Evolutionary conservation across 2,888 invertebrate species (phyloP).

Genomic region (Deroplatys truncata): DNA sequence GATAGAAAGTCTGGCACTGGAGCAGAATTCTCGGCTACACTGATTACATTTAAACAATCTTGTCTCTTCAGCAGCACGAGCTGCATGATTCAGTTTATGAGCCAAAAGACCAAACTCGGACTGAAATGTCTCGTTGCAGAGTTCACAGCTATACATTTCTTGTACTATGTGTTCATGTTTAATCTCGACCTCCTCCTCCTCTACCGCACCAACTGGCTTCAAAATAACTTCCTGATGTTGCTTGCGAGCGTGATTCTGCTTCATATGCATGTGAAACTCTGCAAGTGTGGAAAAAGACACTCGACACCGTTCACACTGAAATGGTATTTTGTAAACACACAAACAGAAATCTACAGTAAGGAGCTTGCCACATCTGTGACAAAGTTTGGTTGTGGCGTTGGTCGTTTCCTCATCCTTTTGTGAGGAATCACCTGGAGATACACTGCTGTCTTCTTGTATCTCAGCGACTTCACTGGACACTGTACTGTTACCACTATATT

Average conservation of each 20-base stretch:
- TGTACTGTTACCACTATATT: neutral
- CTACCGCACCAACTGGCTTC: neutral
- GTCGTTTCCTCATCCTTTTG: neutral
- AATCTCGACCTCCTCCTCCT: neutral
- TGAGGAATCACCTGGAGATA: neutral
- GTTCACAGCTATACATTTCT: neutral
- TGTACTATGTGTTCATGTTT: neutral
- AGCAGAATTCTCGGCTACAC: conserved; percentile 17
- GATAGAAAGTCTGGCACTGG: conserved; percentile 13
- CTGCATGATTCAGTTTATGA: conserved; percentile 13
- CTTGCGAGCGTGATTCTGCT: neutral
- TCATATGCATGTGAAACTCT: conserved; percentile 16
- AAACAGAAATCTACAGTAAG: conserved; percentile 18
- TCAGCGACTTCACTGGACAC: neutral
- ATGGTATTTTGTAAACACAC: conserved; percentile 23
- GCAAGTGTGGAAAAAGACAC: neutral
- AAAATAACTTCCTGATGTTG: neutral
- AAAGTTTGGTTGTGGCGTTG: neutral
- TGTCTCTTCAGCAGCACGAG: neutral
- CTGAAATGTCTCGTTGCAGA: conserved; percentile 9
- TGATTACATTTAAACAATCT: conserved; percentile 1
- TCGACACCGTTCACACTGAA: conserved; percentile 11
- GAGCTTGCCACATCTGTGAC: conserved; percentile 14
- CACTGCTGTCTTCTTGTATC: neutral
- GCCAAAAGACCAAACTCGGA: conserved; percentile 20